Evolutionary conservation across 2,888 invertebrate genomes (phyloP).

Genomic region (Linnaemya tessellans): DNA sequence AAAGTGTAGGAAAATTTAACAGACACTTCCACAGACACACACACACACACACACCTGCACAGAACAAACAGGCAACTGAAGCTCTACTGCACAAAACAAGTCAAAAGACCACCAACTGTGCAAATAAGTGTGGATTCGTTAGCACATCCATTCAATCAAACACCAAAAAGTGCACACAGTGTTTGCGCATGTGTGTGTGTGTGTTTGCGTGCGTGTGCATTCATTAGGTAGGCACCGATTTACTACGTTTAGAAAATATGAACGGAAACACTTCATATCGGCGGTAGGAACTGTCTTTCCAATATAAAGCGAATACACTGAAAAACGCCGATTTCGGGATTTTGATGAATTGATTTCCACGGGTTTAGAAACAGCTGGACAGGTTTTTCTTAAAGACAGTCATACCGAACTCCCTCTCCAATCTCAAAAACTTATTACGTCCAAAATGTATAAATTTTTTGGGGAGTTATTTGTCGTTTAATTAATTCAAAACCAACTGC

Average conservation of each 20-base stretch:
- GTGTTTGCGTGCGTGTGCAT: neutral
- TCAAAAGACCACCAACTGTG: constrained; percentile 72
- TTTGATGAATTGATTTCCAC: no score
- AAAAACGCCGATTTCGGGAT: no score
- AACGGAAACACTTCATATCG: no score
- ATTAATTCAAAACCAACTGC: no score
- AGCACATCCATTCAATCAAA: neutral
- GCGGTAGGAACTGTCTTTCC: no score
- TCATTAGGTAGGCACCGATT: neutral
- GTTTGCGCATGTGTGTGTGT: neutral
- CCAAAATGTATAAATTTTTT: no score
- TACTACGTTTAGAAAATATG: neutral
- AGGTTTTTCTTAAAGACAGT: no score
- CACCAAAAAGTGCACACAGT: neutral
- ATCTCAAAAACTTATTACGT: no score
- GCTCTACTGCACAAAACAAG: constrained; percentile 31
- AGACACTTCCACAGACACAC: neutral
- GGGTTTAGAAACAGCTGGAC: no score
- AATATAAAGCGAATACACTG: no score
- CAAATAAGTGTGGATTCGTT: constrained; percentile 5
- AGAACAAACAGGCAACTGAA: constrained; percentile 38
- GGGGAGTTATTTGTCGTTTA: no score
- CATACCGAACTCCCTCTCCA: no score
- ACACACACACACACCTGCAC: neutral
- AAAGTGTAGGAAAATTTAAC: neutral